phyloP scores from a whole-genome alignment of 2,888 invertebrate species.

The Schizaphis graminum region DNA sequence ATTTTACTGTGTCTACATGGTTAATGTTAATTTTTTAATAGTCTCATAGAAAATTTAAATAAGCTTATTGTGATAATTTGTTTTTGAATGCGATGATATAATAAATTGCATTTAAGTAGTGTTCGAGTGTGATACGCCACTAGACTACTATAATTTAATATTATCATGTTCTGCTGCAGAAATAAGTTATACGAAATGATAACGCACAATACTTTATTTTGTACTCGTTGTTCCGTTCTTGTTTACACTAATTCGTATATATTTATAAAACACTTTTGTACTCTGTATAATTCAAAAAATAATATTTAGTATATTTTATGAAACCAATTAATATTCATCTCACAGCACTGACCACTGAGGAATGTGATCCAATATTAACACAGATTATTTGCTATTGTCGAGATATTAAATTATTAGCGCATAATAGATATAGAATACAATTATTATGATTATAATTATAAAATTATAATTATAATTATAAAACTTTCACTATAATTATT shows the following conservation, averaged over 20 bases:
- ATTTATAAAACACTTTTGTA: neutral
- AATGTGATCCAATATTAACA: neutral
- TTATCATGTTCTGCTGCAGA: neutral
- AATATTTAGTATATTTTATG: neutral
- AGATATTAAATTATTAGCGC: neutral
- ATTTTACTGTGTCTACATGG: too few relatives aligned
- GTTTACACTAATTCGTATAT: neutral
- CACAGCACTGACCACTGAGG: neutral
- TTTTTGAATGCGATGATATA: neutral
- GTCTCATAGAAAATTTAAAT: neutral
- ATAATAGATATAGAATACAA: neutral
- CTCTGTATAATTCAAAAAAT: neutral
- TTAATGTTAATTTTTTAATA: neutral
- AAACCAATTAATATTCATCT: neutral
- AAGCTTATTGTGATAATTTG: neutral
- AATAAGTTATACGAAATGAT: neutral
- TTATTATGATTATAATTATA: neutral
- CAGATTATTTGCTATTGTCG: neutral
- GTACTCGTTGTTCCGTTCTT: neutral
- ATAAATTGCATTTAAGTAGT: neutral
- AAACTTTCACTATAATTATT: neutral
- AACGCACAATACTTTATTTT: neutral
- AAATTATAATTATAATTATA: too few relatives aligned
- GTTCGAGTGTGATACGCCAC: neutral
- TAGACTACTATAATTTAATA: neutral